Evolutionary conservation across 2,113 vertebrate genomes (phyloP), one percentile per base, ranked within the genome.

Genomic region (Gulo gulo): DNA sequence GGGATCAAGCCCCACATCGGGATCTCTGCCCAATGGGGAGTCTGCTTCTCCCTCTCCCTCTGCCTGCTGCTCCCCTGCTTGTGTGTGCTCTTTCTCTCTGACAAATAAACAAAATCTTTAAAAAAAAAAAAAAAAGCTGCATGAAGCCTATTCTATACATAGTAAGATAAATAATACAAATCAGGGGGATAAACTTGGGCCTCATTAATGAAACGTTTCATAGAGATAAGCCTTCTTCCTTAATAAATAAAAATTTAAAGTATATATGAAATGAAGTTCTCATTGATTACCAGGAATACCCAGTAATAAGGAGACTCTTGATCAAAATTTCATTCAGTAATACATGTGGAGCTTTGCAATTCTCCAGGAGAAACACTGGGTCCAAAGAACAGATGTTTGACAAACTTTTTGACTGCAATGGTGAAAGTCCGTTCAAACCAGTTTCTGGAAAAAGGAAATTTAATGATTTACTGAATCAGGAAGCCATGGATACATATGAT

Each of bases 391-490:
- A 88, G 55, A 47, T 83, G 36, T 83, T 82, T 78, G 61, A 91
- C 26, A 90, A 93, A 88, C 82, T 81, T 59, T 87, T 76, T 71
- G 26, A 71, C 16, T 91, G 21, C 4, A 71, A 76, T n/a, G 5
- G 50, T 91, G 24, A 45, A 78, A 13, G 31, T 2, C n/a, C 65
- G 12, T 45, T 88, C 55, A 87, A 78, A 88, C 36, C 63, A 76
- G 26, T 67, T 81, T 81, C 76, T 82, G 74, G 65, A 69, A 93
- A 89, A 93, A 23, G 67, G 31, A 93, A 93, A 95, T 82, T 82
- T 71, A 82, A 79, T 84, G 23, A 71, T 63, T 92, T 50, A 57
- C 42, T 94, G 57, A 79, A 78, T 91, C 36, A 92, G 69, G n/a
- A 94, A 94, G 36, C 26, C 36, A 92, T 18, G 21, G 52, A 73